Conservation (phyloP, 2,113 vertebrate species). For the Apteryx mantelli region DNA sequence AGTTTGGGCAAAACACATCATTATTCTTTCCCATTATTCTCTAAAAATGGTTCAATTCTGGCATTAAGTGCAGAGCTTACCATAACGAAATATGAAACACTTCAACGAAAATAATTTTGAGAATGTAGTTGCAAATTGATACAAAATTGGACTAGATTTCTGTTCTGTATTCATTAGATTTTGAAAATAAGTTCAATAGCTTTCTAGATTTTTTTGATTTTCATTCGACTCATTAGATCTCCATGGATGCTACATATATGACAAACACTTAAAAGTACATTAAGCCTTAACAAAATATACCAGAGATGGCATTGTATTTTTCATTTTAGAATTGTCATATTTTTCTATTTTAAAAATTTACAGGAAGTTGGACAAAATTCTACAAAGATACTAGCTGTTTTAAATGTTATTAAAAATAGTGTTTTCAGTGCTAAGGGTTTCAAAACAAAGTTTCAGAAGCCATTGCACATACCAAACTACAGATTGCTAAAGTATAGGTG, state of each 20-base stretch:
- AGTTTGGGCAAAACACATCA: neutral
- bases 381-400: neutral
- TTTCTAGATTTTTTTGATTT: neutral
- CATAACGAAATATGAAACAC: neutral
- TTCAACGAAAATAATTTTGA: neutral
- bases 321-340: neutral
- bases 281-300: neutral
- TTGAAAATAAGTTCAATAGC: neutral
- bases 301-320: neutral
- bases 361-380: neutral
- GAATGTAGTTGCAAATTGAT: neutral
- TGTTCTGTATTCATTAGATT: neutral
- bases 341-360: neutral
- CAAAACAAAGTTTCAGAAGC: neutral
- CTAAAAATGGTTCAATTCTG: neutral
- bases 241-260: neutral
- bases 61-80: neutral
- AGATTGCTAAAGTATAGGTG: neutral
- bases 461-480: neutral
- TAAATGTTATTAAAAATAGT: neutral
- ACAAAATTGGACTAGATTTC: neutral
- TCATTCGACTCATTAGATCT: neutral
- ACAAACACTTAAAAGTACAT: neutral
- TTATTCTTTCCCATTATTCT: neutral
- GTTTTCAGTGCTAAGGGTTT: neutral